phyloP scores from a whole-genome alignment of 2,797 vertebrate species.

The Rhodeus uyekii region DNA sequence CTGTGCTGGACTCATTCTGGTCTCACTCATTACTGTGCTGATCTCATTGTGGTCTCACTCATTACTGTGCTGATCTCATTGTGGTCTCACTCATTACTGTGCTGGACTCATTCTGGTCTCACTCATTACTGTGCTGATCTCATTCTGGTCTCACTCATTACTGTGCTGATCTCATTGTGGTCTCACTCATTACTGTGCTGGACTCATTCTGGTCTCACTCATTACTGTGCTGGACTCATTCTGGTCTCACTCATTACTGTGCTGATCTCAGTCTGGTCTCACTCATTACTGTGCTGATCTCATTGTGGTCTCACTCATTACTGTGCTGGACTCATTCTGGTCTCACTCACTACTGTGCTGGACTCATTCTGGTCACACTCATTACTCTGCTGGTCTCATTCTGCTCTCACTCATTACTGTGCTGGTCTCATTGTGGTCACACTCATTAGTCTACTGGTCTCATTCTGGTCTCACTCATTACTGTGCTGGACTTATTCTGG shows the following conservation, averaged over 20 bases:
- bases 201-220: not conserved
- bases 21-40: not conserved
- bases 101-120: not conserved
- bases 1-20: not conserved
- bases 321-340: not conserved
- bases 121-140: not conserved
- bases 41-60: not conserved
- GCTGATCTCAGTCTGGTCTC: not conserved
- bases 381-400: not conserved
- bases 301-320: not conserved
- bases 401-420: not conserved
- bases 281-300: not conserved
- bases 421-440: not conserved
- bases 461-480: no score
- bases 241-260: not conserved
- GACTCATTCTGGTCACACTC: not conserved
- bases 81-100: not conserved
- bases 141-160: not conserved
- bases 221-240: not conserved
- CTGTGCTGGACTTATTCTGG: not conserved
- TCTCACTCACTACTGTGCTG: not conserved
- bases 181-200: not conserved
- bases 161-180: not conserved
- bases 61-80: not conserved
- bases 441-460: no score